Conservation (phyloP, 1,140 invertebrate genomes). For the Campoletis sonorensis region DNA sequence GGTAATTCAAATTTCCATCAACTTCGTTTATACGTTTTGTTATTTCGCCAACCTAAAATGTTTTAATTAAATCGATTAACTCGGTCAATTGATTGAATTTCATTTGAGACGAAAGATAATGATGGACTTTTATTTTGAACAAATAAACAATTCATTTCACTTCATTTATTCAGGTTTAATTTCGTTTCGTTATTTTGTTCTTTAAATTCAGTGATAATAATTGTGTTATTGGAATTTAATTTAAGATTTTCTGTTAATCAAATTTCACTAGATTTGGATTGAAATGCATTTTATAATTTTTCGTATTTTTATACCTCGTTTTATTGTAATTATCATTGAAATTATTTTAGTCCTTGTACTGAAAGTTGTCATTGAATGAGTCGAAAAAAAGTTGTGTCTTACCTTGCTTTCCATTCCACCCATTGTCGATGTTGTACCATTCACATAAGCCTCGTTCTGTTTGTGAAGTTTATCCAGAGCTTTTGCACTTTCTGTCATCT, state of each 20-base stretch:
- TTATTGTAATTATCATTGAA: background rate
- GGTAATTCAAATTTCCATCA: conserved; percentile 90
- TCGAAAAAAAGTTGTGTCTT: conserved; percentile 39
- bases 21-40: conserved; percentile 89
- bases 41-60: conserved; percentile 82
- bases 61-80: background rate
- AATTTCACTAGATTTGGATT: too few species aligned
- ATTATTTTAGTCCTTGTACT: conserved; percentile 14
- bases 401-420: conserved; percentile 88
- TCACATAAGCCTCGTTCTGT: conserved; percentile 88
- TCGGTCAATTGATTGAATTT: too few species aligned
- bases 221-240: too few species aligned
- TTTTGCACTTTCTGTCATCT: conserved; percentile 86
- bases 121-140: too few species aligned
- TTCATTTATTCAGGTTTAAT: too few species aligned
- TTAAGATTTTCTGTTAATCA: too few species aligned
- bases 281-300: too few species aligned
- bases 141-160: too few species aligned
- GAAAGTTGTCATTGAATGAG: background rate
- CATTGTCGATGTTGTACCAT: conserved; percentile 88
- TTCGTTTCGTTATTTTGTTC: too few species aligned
- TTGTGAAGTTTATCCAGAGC: conserved; percentile 86
- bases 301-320: background rate
- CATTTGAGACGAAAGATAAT: too few species aligned
- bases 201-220: too few species aligned